Percentiles rank a stretch among this genome's conserved stretches.
phyloP scores from a whole-genome alignment of 2,113 vertebrate genomes.

The Rhabdornis inornatus region DNA sequence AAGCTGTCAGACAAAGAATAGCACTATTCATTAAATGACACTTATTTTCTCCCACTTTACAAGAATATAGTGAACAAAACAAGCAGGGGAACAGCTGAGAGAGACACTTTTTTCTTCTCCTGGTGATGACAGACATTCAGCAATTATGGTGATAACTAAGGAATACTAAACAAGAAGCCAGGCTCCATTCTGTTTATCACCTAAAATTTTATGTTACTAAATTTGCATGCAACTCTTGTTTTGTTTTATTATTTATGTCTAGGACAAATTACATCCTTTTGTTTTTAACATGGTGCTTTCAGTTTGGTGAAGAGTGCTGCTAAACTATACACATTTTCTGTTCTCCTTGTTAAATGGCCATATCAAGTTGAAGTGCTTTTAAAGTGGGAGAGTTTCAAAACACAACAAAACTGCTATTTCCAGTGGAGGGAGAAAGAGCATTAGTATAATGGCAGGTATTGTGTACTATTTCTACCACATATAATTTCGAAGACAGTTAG shows the following conservation, averaged over 20 bases:
- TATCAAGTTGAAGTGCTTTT: constrained; percentile 73
- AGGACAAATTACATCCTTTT: constrained; percentile 77
- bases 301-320: constrained; percentile 56
- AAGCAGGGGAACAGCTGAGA: constrained; percentile 93
- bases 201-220: constrained; percentile 80
- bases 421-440: not conserved
- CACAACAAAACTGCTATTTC: constrained; percentile 59
- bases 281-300: constrained; percentile 70
- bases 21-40: constrained; percentile 98
- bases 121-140: constrained; percentile 92
- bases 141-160: constrained; percentile 94
- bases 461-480: not conserved
- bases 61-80: constrained; percentile 95
- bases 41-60: constrained; percentile 99
- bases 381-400: constrained; percentile 69
- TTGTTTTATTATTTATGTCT: constrained; percentile 81
- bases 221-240: constrained; percentile 78
- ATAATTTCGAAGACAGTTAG: not conserved
- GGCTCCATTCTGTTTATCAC: constrained; percentile 86
- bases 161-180: constrained; percentile 90
- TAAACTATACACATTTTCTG: constrained; percentile 46
- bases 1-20: constrained; percentile 99
- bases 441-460: constrained; percentile 30
- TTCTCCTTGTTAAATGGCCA: constrained; percentile 70
- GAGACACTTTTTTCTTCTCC: constrained; percentile 87